Percentiles rank a stretch among this genome's conserved stretches.
phyloP scores from a whole-genome alignment of 2,113 vertebrate genomes.

The Forbesichthys agassizii region DNA sequence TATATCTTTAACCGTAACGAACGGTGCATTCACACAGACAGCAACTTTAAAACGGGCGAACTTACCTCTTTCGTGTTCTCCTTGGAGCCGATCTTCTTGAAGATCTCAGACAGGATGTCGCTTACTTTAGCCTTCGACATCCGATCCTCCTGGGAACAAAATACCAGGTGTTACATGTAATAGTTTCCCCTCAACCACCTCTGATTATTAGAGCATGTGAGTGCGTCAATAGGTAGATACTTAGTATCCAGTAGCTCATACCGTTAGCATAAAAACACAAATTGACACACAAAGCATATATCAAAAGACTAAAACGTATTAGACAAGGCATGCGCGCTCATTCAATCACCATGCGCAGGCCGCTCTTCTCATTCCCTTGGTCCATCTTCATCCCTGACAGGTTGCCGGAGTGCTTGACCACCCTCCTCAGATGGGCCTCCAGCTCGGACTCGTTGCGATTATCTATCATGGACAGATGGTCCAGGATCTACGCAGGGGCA shows the following conservation, averaged over 20 bases:
- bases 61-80: slow-evolving; percentile 96
- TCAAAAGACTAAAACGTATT: no score
- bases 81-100: slow-evolving; percentile 99
- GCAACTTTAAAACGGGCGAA: not conserved
- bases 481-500: slow-evolving; percentile 83
- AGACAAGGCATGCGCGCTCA: no score
- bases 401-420: slow-evolving; percentile 90
- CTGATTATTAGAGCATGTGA: no score
- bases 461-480: slow-evolving; percentile 97
- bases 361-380: slow-evolving; percentile 88
- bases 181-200: no score
- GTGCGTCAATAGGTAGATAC: no score
- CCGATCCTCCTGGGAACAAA: slow-evolving; percentile 85
- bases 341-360: slow-evolving; percentile 80
- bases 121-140: slow-evolving; percentile 95
- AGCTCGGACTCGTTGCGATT: slow-evolving; percentile 96
- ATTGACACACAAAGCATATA: no score
- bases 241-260: no score
- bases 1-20: no score
- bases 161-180: not conserved
- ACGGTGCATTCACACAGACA: no score
- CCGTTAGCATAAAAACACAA: no score
- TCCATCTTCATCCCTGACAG: slow-evolving; percentile 84
- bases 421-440: slow-evolving; percentile 88
- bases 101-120: slow-evolving; percentile 96